Conservation (phyloP, 1,140 invertebrate genomes). For the Drosophila melanogaster region Release_6_plus_ISO1_MT NT_037436.4:4563501-4564000, state of each 20-base stretch:
- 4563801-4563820: constrained; percentile 84
- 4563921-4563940: constrained; percentile 29
- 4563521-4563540: constrained; percentile 6
- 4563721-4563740: constrained; percentile 52
- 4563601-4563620: constrained; percentile 59
- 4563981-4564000: constrained; percentile 58
- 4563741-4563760: constrained; percentile 27
- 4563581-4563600: constrained; percentile 16
- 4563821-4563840: constrained; percentile 84
- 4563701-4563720: constrained; percentile 43
- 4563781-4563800: constrained; percentile 72
- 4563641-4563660: constrained; percentile 7
- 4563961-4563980: constrained; percentile 28
- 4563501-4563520: constrained; percentile 76
- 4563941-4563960: neutral
- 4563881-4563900: constrained; percentile 85
- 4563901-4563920: constrained; percentile 65
- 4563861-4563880: constrained; percentile 84
- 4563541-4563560: constrained; percentile 45
- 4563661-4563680: neutral
- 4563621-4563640: constrained; percentile 65
- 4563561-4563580: constrained; percentile 31
- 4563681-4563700: constrained; percentile 46
- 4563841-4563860: constrained; percentile 81
- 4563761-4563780: neutral